Evolutionary conservation across 53 echinoderm and acorn worm species (phyloP).

Genomic region (Echinarachnius parma): DNA sequence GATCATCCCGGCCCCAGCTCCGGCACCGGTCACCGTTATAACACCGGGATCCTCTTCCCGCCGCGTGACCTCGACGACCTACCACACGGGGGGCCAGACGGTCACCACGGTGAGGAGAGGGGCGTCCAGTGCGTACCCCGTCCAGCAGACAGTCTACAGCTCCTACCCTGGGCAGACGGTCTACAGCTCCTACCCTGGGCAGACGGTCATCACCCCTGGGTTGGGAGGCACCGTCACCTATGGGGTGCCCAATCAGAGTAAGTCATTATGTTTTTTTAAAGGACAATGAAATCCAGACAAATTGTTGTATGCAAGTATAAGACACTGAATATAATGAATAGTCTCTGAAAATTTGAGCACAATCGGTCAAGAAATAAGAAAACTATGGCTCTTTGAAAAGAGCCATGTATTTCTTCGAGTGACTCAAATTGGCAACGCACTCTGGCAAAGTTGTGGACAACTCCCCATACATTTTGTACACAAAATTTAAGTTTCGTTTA

Average conservation of each 20-base stretch:
- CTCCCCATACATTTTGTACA: too few species aligned
- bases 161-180: slow-evolving; percentile 65
- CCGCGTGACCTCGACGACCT: slow-evolving; percentile 35
- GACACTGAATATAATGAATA: too few species aligned
- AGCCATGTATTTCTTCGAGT: too few species aligned
- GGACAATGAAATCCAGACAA: too few species aligned
- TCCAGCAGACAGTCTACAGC: slow-evolving; percentile 68
- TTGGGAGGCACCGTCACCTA: not conserved
- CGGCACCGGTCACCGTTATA: slow-evolving; percentile 17
- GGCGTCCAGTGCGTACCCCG: slow-evolving; percentile 38
- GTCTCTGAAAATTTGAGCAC: too few species aligned
- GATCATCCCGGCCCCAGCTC: not conserved
- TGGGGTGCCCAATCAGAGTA: slow-evolving; percentile 1
- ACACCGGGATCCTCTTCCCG: slow-evolving; percentile 1
- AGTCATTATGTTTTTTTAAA: too few species aligned
- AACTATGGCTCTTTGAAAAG: too few species aligned
- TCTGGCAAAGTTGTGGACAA: too few species aligned
- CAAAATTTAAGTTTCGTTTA: too few species aligned
- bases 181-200: not conserved
- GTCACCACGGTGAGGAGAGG: slow-evolving; percentile 5
- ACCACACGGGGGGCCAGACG: slow-evolving; percentile 15
- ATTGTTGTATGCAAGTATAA: too few species aligned
- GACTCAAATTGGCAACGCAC: too few species aligned
- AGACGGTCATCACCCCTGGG: not conserved
- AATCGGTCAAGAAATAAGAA: too few species aligned